Evolutionary conservation across 2,113 vertebrate genomes (phyloP), one percentile per base, ranked within the genome.

Genomic region (Baryphthengus martii): DNA sequence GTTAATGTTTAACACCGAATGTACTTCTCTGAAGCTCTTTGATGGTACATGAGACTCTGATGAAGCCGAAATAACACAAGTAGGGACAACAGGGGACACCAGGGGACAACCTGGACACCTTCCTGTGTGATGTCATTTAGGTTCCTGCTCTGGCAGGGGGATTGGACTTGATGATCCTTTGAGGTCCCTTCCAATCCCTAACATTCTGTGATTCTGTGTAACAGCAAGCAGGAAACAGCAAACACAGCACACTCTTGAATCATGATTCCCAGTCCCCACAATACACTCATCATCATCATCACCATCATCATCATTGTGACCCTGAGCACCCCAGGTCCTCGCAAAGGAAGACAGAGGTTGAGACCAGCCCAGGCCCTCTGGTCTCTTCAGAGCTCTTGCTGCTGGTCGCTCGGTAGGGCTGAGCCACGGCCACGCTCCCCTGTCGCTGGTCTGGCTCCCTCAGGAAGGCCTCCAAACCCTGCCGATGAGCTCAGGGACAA

Each of bases 231-330:
- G 73, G 5, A 10, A 45, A 8, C 33, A 59, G 66, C 50, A 21
- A 6, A 12, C 11, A 33, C 42, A 44, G 58, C 31, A 9, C 2
- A 9, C 12, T 2, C 0, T 8, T 3, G 17, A 29, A 18, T 58
- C 23, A 7, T 37, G 39, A 3, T 31, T 35, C 21, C 63, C 40
- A n/a, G 9, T 6, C 50, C 17, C 73, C 19, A 11, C 2, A 37
- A 56, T 1, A 17, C 0, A 4, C 39, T n/a, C 62, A 50, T 24
- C 49, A 50, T 24, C 44, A 45, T 16, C 49, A 50, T 23, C 49
- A 25, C 17, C 52, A 55, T 16, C 28, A 35, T 29, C 17, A 3
- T 7, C 17, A 1, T n/a, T n/a, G n/a, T 4, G 15, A 17, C 35
- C 37, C 10, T 6, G 37, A 44, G 49, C 33, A 28, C 17, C 20